phyloP scores from a whole-genome alignment of 2,113 vertebrate species.

The Tympanuchus pallidicinctus region DNA sequence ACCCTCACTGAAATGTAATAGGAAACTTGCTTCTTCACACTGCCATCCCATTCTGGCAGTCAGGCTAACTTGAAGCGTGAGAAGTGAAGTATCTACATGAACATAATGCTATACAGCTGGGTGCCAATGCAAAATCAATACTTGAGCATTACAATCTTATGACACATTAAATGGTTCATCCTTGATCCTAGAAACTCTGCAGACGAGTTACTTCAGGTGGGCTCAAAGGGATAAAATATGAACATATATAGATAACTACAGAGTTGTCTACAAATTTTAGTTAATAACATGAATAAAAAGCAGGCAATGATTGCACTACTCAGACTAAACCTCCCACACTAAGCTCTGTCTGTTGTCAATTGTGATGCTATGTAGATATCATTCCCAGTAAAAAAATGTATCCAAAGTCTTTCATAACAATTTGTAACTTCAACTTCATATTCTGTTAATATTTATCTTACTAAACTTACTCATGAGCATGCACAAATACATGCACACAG shows the following conservation, averaged over 20 bases:
- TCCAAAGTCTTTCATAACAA: not conserved
- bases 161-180: not conserved
- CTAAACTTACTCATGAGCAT: not conserved
- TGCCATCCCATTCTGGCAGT: not conserved
- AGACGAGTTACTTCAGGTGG: not conserved
- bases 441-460: not conserved
- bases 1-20: rapidly evolving
- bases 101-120: not conserved
- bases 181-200: not conserved
- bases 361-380: not conserved
- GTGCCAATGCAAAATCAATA: not conserved
- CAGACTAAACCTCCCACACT: not conserved
- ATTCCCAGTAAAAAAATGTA: not conserved
- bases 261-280: not conserved
- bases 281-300: not conserved
- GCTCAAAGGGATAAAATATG: not conserved
- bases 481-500: not conserved
- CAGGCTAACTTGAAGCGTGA: not conserved
- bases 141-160: not conserved
- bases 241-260: not conserved
- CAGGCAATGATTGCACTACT: not conserved
- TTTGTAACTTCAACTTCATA: not conserved
- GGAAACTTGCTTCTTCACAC: not conserved
- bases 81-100: not conserved
- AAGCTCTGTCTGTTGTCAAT: not conserved